A percentile compares a stretch with the other conserved stretches of the same genome.
Evolutionary conservation across 2,888 invertebrate species (phyloP).

Genomic region (Taenaris catops): DNA sequence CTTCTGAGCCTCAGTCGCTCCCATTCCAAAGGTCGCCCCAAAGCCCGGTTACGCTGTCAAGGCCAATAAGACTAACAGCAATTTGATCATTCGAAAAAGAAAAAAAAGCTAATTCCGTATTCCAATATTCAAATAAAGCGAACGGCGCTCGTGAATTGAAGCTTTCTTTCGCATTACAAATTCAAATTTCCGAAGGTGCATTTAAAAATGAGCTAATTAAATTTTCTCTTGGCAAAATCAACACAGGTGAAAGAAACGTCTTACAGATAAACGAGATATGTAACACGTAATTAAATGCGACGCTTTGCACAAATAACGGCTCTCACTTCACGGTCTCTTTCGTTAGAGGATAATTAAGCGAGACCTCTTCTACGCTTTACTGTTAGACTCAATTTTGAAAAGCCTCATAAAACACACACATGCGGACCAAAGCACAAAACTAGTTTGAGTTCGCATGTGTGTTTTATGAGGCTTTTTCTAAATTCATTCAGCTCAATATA

Average conservation of each 20-base stretch:
- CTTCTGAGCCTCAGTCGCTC: too few species aligned
- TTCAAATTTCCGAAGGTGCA: conserved; percentile 14
- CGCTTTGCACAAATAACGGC: conserved; percentile 22
- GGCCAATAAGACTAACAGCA: too few species aligned
- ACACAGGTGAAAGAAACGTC: conserved; percentile 16
- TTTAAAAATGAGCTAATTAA: conserved; percentile 23
- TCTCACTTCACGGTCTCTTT: conserved; percentile 51
- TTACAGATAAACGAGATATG: conserved; percentile 19
- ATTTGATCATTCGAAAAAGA: too few species aligned
- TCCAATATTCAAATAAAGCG: conserved; percentile 10
- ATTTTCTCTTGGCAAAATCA: conserved; percentile 17
- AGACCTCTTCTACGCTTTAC: conserved; percentile 10
- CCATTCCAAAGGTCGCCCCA: too few species aligned
- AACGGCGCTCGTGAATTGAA: conserved; percentile 9
- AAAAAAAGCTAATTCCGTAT: too few species aligned
- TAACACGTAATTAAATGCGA: conserved; percentile 20
- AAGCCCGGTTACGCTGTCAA: too few species aligned
- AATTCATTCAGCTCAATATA: too few species aligned
- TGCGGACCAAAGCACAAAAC: too few species aligned
- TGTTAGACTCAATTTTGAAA: too few species aligned
- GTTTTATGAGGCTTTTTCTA: too few species aligned
- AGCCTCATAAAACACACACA: too few species aligned
- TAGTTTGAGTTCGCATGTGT: too few species aligned
- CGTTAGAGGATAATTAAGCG: conserved; percentile 25
- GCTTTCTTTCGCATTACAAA: conserved; percentile 17